Conservation (phyloP, 2,797 vertebrate species). For the Toxotes lorentzi region DNA sequence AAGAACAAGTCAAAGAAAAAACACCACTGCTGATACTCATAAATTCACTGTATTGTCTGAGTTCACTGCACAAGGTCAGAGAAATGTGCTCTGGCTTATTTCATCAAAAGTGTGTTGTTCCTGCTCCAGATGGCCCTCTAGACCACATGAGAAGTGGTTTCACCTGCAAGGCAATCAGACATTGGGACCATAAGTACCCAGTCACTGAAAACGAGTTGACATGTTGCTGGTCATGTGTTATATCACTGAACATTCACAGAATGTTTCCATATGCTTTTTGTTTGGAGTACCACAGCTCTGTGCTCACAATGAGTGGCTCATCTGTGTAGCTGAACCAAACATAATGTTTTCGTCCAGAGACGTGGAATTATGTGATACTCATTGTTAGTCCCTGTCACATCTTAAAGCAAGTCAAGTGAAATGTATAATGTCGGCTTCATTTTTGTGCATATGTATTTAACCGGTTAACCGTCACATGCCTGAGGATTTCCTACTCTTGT, state of each 20-base stretch:
- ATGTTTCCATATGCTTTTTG: constrained; percentile 63
- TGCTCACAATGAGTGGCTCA: constrained; percentile 14
- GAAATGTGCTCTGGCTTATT: constrained; percentile 66
- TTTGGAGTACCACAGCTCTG: constrained; percentile 36
- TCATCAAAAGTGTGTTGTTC: constrained; percentile 47
- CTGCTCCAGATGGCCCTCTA: constrained; percentile 63
- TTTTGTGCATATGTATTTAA: background rate
- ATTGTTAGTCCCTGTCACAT: constrained; percentile 12
- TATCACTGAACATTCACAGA: constrained; percentile 51
- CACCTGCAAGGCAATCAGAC: constrained; percentile 61
- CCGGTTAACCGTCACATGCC: background rate
- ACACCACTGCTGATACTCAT: constrained; percentile 28
- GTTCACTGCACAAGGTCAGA: constrained; percentile 62
- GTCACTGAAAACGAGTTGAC: constrained; percentile 55
- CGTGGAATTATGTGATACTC: background rate
- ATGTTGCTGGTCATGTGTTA: constrained; percentile 53
- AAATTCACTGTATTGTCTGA: constrained; percentile 50
- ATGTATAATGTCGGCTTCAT: background rate
- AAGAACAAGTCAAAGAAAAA: constrained; percentile 27
- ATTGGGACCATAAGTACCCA: constrained; percentile 13
- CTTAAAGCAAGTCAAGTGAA: background rate
- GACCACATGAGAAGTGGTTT: constrained; percentile 60
- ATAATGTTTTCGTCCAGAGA: constrained; percentile 13
- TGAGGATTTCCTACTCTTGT: background rate
- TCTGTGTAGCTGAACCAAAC: constrained; percentile 19